Conservation (phyloP, 2,888 invertebrate genomes). For the Yponomeuta cagnagella region DNA sequence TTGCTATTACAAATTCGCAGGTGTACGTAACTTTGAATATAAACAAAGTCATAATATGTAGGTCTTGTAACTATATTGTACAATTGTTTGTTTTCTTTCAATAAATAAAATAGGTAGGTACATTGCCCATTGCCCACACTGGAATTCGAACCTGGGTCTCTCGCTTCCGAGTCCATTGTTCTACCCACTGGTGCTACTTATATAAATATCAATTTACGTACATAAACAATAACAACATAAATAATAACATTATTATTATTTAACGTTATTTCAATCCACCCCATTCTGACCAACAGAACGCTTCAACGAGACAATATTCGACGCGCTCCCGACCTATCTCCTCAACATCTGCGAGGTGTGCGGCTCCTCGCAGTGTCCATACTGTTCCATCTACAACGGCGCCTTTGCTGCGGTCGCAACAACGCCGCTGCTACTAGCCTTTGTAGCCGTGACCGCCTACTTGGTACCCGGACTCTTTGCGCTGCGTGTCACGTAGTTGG, state of each 20-base stretch:
- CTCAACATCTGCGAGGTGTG: slow-evolving; percentile 96
- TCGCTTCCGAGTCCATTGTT: no score
- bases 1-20: no score
- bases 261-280: slow-evolving; percentile 13
- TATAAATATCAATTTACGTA: no score
- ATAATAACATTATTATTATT: not conserved
- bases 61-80: no score
- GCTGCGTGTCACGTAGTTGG: slow-evolving; percentile 31
- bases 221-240: no score
- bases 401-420: slow-evolving; percentile 46
- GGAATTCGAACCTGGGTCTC: no score
- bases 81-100: no score
- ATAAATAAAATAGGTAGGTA: no score
- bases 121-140: no score
- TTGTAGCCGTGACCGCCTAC: slow-evolving; percentile 24
- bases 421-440: slow-evolving; percentile 27
- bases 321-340: slow-evolving; percentile 88
- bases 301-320: slow-evolving; percentile 94
- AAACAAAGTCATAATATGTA: no score
- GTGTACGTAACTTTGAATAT: no score
- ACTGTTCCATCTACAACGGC: slow-evolving; percentile 90
- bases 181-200: no score
- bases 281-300: slow-evolving; percentile 78
- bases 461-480: slow-evolving; percentile 34
- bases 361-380: slow-evolving; percentile 95